Percentiles rank a stretch among this genome's conserved stretches.
Conservation (phyloP, 2,888 invertebrate genomes). For the Nymphalis urticae region DNA sequence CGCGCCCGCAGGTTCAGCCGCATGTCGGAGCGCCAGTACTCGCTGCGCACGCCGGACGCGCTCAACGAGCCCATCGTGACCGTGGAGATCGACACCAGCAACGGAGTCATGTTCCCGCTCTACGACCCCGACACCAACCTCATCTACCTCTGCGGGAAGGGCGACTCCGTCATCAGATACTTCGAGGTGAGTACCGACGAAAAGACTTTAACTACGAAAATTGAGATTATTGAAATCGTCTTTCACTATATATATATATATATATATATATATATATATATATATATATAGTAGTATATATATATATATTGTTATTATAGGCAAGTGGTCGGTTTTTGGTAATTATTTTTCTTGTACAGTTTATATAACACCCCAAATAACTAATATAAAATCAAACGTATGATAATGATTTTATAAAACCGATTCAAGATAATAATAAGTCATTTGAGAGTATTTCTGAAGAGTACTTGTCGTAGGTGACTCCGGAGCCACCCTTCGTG, state of each 20-base stretch:
- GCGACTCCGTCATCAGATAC: constrained; percentile 98
- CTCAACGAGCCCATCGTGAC: constrained; percentile 93
- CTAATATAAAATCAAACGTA: background rate
- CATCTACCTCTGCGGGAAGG: constrained; percentile 97
- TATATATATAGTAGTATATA: no score
- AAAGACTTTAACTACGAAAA: background rate
- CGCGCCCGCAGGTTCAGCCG: constrained; percentile 90
- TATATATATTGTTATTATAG: no score
- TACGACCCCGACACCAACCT: constrained; percentile 98
- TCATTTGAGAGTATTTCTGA: background rate
- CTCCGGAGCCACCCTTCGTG: constrained; percentile 95
- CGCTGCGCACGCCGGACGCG: constrained; percentile 94
- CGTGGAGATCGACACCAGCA: constrained; percentile 96
- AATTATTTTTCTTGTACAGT: background rate
- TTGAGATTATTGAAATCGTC: no score
- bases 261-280: no score
- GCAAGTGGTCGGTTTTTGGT: no score
- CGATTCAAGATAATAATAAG: no score
- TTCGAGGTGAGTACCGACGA: constrained; percentile 82
- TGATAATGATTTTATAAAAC: no score
- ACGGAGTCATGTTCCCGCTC: constrained; percentile 97
- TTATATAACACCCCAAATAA: background rate
- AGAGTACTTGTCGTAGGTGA: constrained; percentile 81
- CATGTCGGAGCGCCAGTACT: constrained; percentile 98
- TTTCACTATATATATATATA: no score